A percentile compares a stretch with the other conserved stretches of the same genome.
Evolutionary conservation across 2,888 invertebrate species (phyloP).

Genomic region (Sicus ferrugineus): DNA sequence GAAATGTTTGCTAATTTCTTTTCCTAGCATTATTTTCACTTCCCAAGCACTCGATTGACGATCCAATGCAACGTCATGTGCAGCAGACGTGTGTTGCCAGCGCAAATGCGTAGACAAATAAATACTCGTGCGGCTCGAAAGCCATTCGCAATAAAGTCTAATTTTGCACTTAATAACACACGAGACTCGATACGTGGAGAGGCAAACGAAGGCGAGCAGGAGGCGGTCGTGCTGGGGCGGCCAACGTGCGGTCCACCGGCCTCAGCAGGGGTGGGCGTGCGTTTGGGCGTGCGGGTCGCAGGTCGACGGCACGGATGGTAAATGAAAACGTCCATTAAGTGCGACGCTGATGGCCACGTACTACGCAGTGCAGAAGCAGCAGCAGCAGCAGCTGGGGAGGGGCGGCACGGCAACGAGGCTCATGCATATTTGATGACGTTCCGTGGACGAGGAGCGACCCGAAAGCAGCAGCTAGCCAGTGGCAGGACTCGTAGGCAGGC

Average conservation of each 20-base stretch:
- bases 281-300: neutral
- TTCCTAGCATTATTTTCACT: too few species aligned
- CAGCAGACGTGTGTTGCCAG: too few species aligned
- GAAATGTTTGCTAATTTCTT: too few species aligned
- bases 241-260: too few species aligned
- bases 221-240: neutral
- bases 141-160: constrained; percentile 26
- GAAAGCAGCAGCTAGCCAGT: constrained; percentile 14
- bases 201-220: neutral
- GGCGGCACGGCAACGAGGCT: neutral
- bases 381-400: neutral
- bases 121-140: constrained; percentile 9
- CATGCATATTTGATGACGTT: constrained; percentile 28
- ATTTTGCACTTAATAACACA: constrained; percentile 4
- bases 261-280: too few species aligned
- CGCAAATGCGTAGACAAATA: constrained; percentile 23
- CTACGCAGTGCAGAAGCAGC: neutral
- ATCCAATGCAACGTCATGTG: too few species aligned
- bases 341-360: constrained; percentile 13
- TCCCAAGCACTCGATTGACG: too few species aligned
- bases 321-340: constrained; percentile 23
- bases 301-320: neutral
- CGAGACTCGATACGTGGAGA: neutral
- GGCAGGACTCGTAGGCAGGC: neutral
- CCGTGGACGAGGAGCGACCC: neutral